Percentiles rank a stretch among this genome's conserved stretches.
These are phyloP conservation scores for Macaca mulatta DNA, from an alignment of 2,113 vertebrate genomes.

Conservation along the genomic window DNA sequence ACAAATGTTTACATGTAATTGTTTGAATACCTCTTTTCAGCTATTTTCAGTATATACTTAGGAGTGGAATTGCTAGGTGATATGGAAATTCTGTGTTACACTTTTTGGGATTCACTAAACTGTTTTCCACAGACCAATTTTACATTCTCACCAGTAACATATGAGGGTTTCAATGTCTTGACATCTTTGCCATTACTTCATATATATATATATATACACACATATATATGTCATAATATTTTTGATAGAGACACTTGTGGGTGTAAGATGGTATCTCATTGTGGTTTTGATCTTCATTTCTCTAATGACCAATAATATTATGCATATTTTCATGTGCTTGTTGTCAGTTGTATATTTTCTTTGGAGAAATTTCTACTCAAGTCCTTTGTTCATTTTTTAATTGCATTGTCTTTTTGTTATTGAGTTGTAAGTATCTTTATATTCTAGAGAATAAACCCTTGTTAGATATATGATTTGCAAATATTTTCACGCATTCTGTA, in stretches of 20 bases:
- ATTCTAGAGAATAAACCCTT: neutral
- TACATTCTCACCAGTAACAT: neutral
- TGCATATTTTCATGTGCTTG: neutral
- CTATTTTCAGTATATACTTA: neutral
- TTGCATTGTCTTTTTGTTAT: neutral
- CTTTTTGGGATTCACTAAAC: neutral
- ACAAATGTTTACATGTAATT: neutral
- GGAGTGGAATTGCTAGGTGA: neutral
- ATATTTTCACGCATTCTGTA: neutral
- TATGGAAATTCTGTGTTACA: neutral
- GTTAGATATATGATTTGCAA: neutral
- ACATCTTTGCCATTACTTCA: neutral
- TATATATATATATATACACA: neutral
- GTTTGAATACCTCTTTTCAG: neutral
- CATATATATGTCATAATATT: no score
- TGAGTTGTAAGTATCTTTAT: neutral
- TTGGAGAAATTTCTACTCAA: neutral
- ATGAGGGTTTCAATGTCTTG: neutral
- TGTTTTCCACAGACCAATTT: neutral
- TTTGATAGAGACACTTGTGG: neutral
- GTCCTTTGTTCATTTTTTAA: neutral
- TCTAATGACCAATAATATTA: neutral
- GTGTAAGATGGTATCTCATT: neutral
- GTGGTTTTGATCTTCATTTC: conserved; percentile 17
- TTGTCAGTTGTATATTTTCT: neutral